Evolutionary conservation across 2,797 vertebrate genomes (phyloP).

Genomic region (Galagoides demidoff): DNA sequence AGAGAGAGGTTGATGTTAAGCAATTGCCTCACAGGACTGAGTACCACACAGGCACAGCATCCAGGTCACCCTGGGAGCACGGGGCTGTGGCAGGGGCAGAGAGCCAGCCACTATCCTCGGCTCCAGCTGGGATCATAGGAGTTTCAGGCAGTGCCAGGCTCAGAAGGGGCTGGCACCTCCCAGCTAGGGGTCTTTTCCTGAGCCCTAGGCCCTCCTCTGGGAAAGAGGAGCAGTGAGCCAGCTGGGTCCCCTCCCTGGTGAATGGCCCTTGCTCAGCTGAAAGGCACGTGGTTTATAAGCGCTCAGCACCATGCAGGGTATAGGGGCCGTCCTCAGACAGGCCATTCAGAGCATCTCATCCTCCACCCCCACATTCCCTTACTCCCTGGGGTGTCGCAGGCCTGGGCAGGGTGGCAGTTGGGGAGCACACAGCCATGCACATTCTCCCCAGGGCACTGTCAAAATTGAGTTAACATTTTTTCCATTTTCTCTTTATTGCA

Average conservation of each 20-base stretch:
- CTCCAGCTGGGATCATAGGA: neutral
- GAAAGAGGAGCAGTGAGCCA: neutral
- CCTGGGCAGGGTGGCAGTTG: neutral
- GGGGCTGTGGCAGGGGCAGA: neutral
- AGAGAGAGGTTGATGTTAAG: neutral
- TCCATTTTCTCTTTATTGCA: conserved; percentile 68
- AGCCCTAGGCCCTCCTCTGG: neutral
- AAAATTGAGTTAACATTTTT: conserved; percentile 78
- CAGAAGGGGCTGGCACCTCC: neutral
- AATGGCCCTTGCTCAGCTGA: neutral
- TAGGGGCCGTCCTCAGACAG: neutral
- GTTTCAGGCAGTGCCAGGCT: neutral
- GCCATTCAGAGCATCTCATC: neutral
- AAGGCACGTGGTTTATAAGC: neutral
- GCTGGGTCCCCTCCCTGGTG: neutral
- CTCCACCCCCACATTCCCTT: neutral
- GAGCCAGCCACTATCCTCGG: neutral
- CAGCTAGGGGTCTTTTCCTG: neutral
- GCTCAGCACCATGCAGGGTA: neutral
- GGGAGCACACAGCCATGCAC: neutral
- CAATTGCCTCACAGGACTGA: neutral
- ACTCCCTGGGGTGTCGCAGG: neutral
- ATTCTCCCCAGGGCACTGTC: conserved; percentile 54
- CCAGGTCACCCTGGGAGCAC: neutral
- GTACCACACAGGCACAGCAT: neutral